These are phyloP conservation scores for Rhimphoctona megacephalus DNA, from an alignment of 2,888 invertebrate species.

Conservation along the genomic window DNA sequence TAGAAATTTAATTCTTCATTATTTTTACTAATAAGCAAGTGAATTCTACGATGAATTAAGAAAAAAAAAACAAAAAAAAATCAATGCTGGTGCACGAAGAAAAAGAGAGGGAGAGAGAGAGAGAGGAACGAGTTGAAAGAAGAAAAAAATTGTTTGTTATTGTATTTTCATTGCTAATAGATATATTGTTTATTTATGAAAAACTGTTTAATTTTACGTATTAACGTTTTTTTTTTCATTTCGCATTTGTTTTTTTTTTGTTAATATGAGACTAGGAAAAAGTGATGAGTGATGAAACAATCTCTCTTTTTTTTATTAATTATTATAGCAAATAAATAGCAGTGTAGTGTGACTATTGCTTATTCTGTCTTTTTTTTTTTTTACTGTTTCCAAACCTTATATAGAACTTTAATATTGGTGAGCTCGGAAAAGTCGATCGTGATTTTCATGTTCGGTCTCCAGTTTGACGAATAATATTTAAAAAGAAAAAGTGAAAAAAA, in stretches of 20 bases:
- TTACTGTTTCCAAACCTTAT: constrained; percentile 58
- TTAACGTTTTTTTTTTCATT: constrained; percentile 71
- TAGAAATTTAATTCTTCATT: constrained; percentile 62
- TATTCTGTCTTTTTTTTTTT: constrained; percentile 42
- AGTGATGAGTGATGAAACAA: constrained; percentile 72
- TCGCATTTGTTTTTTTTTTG: constrained; percentile 77
- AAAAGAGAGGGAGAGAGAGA: constrained; percentile 54
- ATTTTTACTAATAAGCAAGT: constrained; percentile 50
- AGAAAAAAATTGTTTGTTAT: constrained; percentile 81
- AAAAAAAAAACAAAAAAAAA: constrained; percentile 42
- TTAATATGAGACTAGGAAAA: constrained; percentile 77
- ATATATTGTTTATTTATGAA: constrained; percentile 83
- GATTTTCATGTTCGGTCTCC: constrained; percentile 65
- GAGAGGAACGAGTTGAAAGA: constrained; percentile 72
- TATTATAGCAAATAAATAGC: constrained; percentile 56
- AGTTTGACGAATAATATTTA: constrained; percentile 57
- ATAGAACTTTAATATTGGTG: constrained; percentile 60
- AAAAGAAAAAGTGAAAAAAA: constrained; percentile 28
- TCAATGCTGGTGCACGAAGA: constrained; percentile 65
- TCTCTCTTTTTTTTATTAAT: constrained; percentile 52
- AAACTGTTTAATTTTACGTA: constrained; percentile 83
- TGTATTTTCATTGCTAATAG: constrained; percentile 81
- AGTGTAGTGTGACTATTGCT: constrained; percentile 68
- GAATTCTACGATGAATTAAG: constrained; percentile 54
- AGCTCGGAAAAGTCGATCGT: constrained; percentile 66